Conservation (phyloP, 2,113 vertebrate species). For the Ailurus styani region DNA sequence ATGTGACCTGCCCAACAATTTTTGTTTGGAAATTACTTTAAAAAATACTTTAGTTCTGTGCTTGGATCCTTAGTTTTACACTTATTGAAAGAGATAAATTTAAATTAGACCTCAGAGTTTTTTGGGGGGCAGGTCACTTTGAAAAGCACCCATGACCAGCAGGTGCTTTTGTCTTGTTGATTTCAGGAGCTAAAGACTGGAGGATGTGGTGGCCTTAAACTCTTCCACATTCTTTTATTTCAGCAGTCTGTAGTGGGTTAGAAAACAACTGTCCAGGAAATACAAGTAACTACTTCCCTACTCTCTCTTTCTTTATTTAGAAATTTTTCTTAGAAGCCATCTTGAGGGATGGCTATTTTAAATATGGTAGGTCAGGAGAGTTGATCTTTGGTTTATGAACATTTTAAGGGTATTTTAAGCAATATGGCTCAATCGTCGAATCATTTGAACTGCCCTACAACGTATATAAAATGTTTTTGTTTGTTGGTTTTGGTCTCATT, state of each 20-base stretch:
- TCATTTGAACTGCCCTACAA: neutral
- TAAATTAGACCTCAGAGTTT: neutral
- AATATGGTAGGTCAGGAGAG: neutral
- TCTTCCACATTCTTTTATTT: constrained; percentile 54
- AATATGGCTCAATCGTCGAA: neutral
- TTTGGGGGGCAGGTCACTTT: neutral
- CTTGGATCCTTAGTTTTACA: neutral
- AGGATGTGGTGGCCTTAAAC: neutral
- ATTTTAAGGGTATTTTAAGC: neutral
- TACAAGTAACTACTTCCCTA: neutral
- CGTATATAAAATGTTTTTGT: neutral
- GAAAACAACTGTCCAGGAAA: neutral
- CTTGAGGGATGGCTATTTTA: neutral
- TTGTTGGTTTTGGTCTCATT: neutral
- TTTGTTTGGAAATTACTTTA: neutral
- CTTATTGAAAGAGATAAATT: neutral
- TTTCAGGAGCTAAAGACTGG: constrained; percentile 36
- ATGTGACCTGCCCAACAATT: neutral
- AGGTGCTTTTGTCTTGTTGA: neutral
- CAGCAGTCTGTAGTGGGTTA: neutral
- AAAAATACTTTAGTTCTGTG: neutral
- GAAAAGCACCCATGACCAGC: neutral
- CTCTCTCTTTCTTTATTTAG: neutral
- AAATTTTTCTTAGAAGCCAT: neutral
- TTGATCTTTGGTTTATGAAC: neutral